These are phyloP conservation scores for Arothron firmamentum DNA, from an alignment of 2,113 vertebrate genomes.

Conservation along the genomic window DNA sequence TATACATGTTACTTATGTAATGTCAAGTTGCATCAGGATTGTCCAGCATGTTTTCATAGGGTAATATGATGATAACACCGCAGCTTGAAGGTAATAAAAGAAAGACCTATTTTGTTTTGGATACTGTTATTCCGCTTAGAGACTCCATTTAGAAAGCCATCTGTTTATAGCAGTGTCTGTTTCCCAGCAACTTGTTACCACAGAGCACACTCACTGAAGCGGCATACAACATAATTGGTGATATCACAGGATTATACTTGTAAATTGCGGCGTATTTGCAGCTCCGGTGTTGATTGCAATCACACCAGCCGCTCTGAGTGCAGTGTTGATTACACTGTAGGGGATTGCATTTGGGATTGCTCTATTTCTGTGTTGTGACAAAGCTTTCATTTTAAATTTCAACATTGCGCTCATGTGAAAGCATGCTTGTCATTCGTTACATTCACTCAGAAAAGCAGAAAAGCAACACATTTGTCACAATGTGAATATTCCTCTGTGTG, in stretches of 20 bases:
- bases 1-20: no score
- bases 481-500: not conserved
- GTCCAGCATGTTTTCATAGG: no score
- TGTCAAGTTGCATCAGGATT: no score
- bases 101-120: constrained; percentile 31
- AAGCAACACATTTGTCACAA: not conserved
- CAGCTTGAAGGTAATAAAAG: not conserved
- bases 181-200: constrained; percentile 66
- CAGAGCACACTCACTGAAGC: constrained; percentile 31
- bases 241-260: constrained; percentile 41
- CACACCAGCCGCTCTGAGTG: constrained; percentile 18
- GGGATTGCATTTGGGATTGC: not conserved
- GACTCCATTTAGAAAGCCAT: constrained; percentile 27
- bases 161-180: constrained; percentile 55
- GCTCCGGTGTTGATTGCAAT: constrained; percentile 49
- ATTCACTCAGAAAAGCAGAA: not conserved
- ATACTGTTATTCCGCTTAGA: constrained; percentile 16
- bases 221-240: constrained; percentile 38
- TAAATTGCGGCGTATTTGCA: constrained; percentile 38
- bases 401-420: no score
- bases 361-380: no score
- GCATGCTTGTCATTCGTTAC: no score
- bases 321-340: constrained; percentile 33
- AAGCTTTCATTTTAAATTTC: no score
- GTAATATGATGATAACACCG: not conserved